These are phyloP conservation scores for Anodontia alba DNA, from an alignment of 2,888 invertebrate species.

Conservation along the genomic window DNA sequence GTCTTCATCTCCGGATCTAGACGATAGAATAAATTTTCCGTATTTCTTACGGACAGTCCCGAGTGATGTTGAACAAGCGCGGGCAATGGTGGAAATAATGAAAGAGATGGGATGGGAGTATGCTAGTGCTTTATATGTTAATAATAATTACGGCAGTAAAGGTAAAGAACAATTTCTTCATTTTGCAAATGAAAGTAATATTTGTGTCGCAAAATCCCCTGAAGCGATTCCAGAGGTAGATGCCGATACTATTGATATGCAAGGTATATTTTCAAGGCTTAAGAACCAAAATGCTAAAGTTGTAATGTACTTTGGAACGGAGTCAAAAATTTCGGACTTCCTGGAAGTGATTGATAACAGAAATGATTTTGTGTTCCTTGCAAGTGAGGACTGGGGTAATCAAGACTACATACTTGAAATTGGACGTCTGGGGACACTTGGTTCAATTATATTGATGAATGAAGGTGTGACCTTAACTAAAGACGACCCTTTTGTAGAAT, in stretches of 20 bases:
- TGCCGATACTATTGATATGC: constrained; percentile 46
- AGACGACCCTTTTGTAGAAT: constrained; percentile 41
- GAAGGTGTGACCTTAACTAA: constrained; percentile 36
- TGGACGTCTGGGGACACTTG: constrained; percentile 62
- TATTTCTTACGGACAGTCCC: constrained; percentile 81
- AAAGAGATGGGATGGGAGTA: constrained; percentile 74
- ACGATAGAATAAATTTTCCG: constrained; percentile 75
- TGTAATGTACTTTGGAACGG: constrained; percentile 80
- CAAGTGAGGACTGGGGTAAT: constrained; percentile 78
- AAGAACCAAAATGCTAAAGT: constrained; percentile 65
- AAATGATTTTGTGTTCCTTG: constrained; percentile 70
- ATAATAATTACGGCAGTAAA: constrained; percentile 80
- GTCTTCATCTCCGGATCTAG: constrained; percentile 77
- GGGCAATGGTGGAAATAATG: constrained; percentile 74
- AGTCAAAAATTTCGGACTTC: constrained; percentile 64
- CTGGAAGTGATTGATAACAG: constrained; percentile 60
- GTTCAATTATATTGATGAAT: constrained; percentile 73
- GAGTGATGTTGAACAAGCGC: constrained; percentile 78
- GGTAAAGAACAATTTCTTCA: constrained; percentile 71
- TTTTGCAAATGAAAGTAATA: constrained; percentile 61
- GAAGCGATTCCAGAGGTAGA: constrained; percentile 64
- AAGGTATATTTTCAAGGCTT: constrained; percentile 40
- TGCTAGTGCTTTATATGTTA: constrained; percentile 76
- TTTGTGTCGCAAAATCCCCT: constrained; percentile 73
- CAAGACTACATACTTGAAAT: constrained; percentile 60